These are phyloP conservation scores for Lethocerus indicus DNA, from an alignment of 1,140 invertebrate species.

Conservation along the genomic window DNA sequence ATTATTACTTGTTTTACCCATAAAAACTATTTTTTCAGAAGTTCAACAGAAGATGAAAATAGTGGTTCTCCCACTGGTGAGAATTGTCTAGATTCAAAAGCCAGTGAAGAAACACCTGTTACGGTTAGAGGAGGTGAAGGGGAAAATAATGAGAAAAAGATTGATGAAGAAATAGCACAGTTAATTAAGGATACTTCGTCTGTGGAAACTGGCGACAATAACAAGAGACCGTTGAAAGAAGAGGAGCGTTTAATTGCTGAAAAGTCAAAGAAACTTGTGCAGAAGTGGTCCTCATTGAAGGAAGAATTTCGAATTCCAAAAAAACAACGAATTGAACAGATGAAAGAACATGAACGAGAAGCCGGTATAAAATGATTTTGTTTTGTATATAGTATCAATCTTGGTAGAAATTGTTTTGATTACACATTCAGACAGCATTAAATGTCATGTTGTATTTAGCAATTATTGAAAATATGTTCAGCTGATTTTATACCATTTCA, in stretches of 20 bases:
- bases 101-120: not conserved
- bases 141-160: not conserved
- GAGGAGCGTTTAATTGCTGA: constrained; percentile 6
- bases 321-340: constrained; percentile 78
- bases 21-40: constrained; percentile 3
- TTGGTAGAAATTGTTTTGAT: not conserved
- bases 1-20: not conserved
- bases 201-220: not conserved
- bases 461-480: too few species aligned
- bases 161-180: not conserved
- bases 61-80: not conserved
- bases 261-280: constrained; percentile 44
- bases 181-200: not conserved
- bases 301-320: constrained; percentile 90
- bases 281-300: constrained; percentile 63
- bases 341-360: constrained; percentile 84
- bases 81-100: not conserved
- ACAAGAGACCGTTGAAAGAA: not conserved
- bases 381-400: constrained; percentile 14
- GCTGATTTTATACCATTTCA: too few species aligned
- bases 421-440: too few species aligned
- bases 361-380: constrained; percentile 34
- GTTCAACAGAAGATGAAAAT: constrained; percentile 11
- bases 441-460: too few species aligned
- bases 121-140: not conserved